phyloP scores from a whole-genome alignment of 1,140 invertebrate genomes.

The Halyomorpha halys region DNA sequence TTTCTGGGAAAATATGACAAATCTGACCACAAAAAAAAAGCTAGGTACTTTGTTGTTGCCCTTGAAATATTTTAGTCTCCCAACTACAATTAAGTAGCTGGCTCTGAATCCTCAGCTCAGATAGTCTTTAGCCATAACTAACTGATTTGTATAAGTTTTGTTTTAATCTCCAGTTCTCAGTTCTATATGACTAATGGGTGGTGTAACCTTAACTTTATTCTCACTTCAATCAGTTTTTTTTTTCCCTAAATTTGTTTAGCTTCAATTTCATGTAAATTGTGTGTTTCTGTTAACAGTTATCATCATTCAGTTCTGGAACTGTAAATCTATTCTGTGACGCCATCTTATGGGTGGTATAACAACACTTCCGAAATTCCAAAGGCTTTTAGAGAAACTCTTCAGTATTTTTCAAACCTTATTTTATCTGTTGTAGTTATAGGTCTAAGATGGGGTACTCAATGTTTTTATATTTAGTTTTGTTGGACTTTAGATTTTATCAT shows the following conservation, averaged over 20 bases:
- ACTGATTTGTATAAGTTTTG: not conserved
- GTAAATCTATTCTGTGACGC: not conserved
- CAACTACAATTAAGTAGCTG: too few species aligned
- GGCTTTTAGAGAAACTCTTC: not conserved
- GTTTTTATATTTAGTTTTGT: not conserved
- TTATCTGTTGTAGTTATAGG: not conserved
- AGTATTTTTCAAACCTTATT: slow-evolving; percentile 1
- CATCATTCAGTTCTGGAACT: slow-evolving; percentile 23
- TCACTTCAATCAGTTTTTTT: not conserved
- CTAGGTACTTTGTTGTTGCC: too few species aligned
- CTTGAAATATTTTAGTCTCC: too few species aligned
- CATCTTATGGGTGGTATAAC: not conserved
- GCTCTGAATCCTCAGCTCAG: not conserved
- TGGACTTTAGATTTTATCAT: not conserved
- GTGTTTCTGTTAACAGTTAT: slow-evolving; percentile 26
- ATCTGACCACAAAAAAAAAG: too few species aligned
- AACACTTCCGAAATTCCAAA: slow-evolving; percentile 19
- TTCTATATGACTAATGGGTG: too few species aligned
- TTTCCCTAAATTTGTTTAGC: not conserved
- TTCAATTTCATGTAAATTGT: not conserved
- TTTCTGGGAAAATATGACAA: too few species aligned
- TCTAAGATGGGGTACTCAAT: not conserved
- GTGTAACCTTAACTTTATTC: not conserved
- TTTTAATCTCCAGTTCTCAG: not conserved
- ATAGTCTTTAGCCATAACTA: not conserved